Evolutionary conservation across 2,888 invertebrate genomes (phyloP).

Genomic region (Cosmia pyralina): DNA sequence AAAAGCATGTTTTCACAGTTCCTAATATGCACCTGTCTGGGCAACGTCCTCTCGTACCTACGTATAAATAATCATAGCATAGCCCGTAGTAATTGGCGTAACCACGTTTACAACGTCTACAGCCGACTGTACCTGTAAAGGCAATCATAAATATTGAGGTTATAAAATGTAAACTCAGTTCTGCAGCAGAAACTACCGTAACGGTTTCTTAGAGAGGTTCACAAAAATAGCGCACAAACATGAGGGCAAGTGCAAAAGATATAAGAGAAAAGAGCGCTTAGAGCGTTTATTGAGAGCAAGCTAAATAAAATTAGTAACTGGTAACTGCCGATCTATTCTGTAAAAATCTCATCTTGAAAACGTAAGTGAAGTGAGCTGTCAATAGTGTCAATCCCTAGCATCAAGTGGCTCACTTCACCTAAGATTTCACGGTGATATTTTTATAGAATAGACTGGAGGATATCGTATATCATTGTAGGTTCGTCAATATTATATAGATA

Average conservation of each 20-base stretch:
- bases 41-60: slow-evolving; percentile 2
- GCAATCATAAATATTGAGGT: not conserved
- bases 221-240: not conserved
- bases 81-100: slow-evolving; percentile 29
- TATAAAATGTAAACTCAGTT: not conserved
- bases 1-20: not conserved
- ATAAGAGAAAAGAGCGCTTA: not conserved
- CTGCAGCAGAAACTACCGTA: not conserved
- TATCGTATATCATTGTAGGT: not conserved
- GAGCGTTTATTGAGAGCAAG: slow-evolving; percentile 2
- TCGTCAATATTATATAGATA: not conserved
- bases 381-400: not conserved
- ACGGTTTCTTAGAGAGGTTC: not conserved
- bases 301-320: not conserved
- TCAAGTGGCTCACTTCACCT: not conserved
- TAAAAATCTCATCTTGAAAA: not conserved
- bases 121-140: not conserved
- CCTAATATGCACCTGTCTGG: not conserved
- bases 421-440: too few relatives aligned
- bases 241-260: too few relatives aligned
- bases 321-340: not conserved
- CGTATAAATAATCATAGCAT: slow-evolving; percentile 5
- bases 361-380: too few relatives aligned
- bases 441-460: not conserved
- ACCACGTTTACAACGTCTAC: slow-evolving; percentile 6